Conservation (phyloP, 2,797 vertebrate species). For the Calcarius lapponicus region DNA sequence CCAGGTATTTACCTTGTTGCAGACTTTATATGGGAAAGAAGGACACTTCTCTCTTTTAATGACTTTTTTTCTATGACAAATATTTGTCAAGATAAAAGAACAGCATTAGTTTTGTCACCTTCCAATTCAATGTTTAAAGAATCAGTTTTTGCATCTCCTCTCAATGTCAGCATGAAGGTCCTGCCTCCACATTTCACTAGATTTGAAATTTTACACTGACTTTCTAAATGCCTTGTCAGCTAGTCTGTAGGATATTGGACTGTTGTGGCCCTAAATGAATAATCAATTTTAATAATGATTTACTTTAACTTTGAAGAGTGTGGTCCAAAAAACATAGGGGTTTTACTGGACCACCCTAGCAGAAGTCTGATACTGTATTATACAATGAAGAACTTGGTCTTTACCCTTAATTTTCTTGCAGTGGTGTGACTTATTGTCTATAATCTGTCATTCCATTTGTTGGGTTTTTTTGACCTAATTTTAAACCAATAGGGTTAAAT, state of each 20-base stretch:
- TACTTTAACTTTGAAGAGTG: not conserved
- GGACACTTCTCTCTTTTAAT: not conserved
- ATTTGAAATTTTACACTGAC: not conserved
- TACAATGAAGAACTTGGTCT: not conserved
- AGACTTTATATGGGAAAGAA: not conserved
- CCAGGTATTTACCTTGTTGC: not conserved
- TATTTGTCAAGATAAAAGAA: not conserved
- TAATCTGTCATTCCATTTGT: not conserved
- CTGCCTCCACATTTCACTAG: not conserved
- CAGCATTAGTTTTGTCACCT: not conserved
- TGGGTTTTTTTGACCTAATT: not conserved
- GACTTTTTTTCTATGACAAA: not conserved
- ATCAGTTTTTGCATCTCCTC: not conserved
- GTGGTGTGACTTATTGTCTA: not conserved
- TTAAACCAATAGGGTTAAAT: not conserved
- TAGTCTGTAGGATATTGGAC: not conserved
- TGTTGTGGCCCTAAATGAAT: not conserved
- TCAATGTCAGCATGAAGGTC: not conserved
- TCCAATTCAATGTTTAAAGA: not conserved
- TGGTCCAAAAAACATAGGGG: not conserved
- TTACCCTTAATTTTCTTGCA: not conserved
- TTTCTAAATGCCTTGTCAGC: not conserved
- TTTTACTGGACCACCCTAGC: not conserved
- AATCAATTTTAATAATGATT: not conserved
- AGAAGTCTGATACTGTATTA: not conserved